Evolutionary conservation across 2,113 vertebrate species (phyloP).

Genomic region (Riparia riparia): DNA sequence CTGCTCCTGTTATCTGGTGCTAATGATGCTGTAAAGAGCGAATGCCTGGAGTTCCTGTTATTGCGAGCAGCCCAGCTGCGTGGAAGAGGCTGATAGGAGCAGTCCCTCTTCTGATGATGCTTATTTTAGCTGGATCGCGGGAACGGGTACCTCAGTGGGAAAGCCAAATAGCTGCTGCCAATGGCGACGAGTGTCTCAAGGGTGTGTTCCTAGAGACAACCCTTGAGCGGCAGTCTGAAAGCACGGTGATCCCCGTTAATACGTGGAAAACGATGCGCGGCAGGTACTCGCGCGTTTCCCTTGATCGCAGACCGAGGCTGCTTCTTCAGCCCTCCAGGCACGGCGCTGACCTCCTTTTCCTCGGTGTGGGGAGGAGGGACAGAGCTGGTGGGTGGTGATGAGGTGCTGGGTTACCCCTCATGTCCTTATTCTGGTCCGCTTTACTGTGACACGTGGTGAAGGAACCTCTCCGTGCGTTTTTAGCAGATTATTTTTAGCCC

Average conservation of each 20-base stretch:
- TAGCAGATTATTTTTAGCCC: background rate
- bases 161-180: background rate
- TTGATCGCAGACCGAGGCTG: fast-evolving
- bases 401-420: background rate
- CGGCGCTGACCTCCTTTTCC: background rate
- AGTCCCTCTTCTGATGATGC: background rate
- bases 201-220: background rate
- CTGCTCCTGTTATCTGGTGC: background rate
- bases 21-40: background rate
- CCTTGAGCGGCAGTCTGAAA: background rate
- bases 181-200: background rate
- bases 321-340: background rate
- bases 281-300: background rate
- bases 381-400: fast-evolving
- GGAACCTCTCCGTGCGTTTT: fast-evolving
- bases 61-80: background rate
- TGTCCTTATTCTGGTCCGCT: fast-evolving
- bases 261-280: background rate
- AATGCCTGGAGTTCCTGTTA: background rate
- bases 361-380: background rate
- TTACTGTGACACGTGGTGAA: background rate
- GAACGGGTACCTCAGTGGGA: background rate
- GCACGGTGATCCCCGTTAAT: background rate
- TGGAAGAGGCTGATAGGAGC: background rate
- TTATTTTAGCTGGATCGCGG: background rate